These are phyloP conservation scores for Parnassius smintheus DNA, from an alignment of 2,888 invertebrate species.

Conservation along the genomic window DNA sequence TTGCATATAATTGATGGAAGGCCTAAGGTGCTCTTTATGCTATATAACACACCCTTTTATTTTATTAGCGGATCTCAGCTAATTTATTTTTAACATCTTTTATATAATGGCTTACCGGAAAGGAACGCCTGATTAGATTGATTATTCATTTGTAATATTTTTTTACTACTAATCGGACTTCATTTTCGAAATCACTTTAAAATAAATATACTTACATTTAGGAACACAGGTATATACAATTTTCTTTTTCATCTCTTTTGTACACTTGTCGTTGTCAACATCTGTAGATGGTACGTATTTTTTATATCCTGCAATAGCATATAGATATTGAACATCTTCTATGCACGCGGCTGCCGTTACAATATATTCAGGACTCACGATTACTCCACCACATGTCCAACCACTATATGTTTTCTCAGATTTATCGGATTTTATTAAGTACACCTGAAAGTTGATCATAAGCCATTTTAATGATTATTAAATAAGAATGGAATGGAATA, in stretches of 20 bases:
- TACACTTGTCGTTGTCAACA: conserved; percentile 42
- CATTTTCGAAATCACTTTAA: no score
- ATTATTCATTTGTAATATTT: no score
- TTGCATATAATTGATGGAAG: no score
- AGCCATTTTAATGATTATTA: no score
- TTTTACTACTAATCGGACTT: no score
- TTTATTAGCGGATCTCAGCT: no score
- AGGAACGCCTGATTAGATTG: no score
- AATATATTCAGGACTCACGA: conserved; percentile 31
- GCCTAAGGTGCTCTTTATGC: no score
- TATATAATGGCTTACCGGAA: no score
- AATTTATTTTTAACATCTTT: no score
- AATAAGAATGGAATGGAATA: no score
- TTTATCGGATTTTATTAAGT: conserved; percentile 29
- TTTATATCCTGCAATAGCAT: conserved; percentile 41
- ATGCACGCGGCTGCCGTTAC: conserved; percentile 44
- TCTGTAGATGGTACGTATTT: conserved; percentile 38
- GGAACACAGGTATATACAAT: conserved; percentile 46
- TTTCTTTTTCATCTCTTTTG: conserved; percentile 43
- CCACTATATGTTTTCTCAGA: conserved; percentile 30
- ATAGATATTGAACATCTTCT: conserved; percentile 37
- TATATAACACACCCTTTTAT: no score
- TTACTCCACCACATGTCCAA: conserved; percentile 42
- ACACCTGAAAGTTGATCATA: conserved; percentile 29
- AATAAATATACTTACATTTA: conserved; percentile 32